Conservation (phyloP, 2,888 invertebrate species). For the Acrobasis suavella region DNA sequence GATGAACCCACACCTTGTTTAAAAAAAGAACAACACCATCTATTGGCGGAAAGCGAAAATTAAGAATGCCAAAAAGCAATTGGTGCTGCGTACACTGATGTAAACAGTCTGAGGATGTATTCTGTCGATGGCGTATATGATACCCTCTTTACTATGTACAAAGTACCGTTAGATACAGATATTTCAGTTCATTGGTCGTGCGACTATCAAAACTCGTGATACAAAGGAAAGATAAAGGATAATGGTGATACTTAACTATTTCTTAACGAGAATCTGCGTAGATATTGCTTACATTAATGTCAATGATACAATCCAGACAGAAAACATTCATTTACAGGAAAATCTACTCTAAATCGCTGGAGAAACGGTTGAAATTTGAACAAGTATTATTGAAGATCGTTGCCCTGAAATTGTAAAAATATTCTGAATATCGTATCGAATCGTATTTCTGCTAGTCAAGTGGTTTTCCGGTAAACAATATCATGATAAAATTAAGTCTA, state of each 20-base stretch:
- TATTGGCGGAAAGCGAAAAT: no score
- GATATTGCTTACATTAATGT: constrained; percentile 1
- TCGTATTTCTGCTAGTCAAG: background rate
- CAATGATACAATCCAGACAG: background rate
- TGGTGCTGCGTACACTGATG: background rate
- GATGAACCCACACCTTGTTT: no score
- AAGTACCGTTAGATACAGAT: background rate
- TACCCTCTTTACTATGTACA: no score
- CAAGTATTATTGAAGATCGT: background rate
- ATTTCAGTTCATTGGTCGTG: no score
- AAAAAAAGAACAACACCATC: no score
- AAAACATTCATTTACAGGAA: background rate
- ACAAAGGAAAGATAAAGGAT: background rate
- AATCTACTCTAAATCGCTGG: background rate
- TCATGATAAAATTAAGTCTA: background rate
- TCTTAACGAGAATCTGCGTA: background rate
- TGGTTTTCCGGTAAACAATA: background rate
- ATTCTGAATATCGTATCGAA: constrained; percentile 5
- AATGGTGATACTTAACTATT: background rate
- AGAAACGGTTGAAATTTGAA: background rate
- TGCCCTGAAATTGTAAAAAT: constrained; percentile 3
- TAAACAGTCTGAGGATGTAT: no score
- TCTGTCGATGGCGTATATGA: no score
- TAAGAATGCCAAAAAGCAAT: background rate
- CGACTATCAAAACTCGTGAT: no score